Evolutionary conservation across 2,113 vertebrate species (phyloP).

Genomic region (Oriolus oriolus): DNA sequence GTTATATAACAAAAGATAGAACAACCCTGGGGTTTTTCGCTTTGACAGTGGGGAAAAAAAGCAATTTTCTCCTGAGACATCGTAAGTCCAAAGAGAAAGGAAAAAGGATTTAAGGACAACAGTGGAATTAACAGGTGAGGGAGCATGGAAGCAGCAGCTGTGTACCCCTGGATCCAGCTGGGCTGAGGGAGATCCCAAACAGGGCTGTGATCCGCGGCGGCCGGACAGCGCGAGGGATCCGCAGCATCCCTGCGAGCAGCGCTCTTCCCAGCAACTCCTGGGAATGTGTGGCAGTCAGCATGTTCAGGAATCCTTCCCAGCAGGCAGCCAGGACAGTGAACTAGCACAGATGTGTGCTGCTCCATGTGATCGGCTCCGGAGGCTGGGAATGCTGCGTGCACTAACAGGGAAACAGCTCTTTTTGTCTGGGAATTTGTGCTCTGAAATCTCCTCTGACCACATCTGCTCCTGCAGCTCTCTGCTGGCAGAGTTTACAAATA

Average conservation of each 20-base stretch:
- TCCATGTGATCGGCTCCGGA: not conserved
- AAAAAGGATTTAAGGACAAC: not conserved
- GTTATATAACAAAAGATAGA: not conserved
- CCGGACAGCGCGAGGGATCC: not conserved
- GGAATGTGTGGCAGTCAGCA: conserved; percentile 27
- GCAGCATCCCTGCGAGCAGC: not conserved
- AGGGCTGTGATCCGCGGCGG: not conserved
- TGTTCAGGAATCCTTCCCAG: conserved; percentile 10
- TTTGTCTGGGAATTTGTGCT: not conserved
- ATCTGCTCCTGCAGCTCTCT: not conserved
- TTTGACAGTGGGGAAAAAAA: not conserved
- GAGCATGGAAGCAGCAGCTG: not conserved
- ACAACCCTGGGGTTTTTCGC: not conserved
- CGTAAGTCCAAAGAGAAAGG: not conserved
- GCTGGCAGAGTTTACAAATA: not conserved
- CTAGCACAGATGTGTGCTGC: not conserved
- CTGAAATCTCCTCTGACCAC: not conserved
- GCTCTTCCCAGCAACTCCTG: conserved; percentile 1
- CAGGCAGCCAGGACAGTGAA: not conserved
- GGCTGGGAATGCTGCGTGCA: not conserved
- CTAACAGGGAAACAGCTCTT: not conserved
- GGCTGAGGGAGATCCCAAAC: not conserved
- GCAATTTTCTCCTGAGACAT: not conserved
- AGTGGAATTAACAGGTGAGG: not conserved
- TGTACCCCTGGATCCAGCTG: not conserved